A percentile compares a stretch with the other conserved stretches of the same genome.
Conservation (phyloP, 2,888 invertebrate species). For the Geotrupes spiniger region DNA sequence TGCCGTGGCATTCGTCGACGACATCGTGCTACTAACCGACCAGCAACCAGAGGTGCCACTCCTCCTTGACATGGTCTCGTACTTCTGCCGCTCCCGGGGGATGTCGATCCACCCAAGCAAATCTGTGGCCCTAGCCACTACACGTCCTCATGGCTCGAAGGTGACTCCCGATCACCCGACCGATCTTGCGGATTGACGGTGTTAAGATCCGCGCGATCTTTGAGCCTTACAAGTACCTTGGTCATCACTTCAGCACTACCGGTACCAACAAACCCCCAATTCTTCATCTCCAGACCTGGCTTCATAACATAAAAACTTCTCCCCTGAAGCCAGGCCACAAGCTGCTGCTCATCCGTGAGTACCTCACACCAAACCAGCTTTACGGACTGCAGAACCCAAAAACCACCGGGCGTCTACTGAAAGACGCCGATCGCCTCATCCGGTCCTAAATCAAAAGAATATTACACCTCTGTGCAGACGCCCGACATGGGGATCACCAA, state of each 20-base stretch:
- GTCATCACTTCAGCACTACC: slow-evolving; percentile 32
- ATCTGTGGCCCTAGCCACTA: slow-evolving; percentile 19
- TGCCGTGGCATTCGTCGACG: slow-evolving; percentile 42
- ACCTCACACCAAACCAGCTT: slow-evolving; percentile 39
- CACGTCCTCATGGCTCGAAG: background rate
- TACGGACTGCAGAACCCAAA: slow-evolving; percentile 40
- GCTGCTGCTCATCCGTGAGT: slow-evolving; percentile 33
- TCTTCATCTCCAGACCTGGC: slow-evolving; percentile 7
- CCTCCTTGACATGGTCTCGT: slow-evolving; percentile 19
- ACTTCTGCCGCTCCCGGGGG: slow-evolving; percentile 22
- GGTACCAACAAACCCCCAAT: slow-evolving; percentile 28
- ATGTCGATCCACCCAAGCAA: slow-evolving; percentile 25
- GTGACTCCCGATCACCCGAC: too few species aligned
- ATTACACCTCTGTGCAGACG: slow-evolving; percentile 34
- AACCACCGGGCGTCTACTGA: slow-evolving; percentile 24
- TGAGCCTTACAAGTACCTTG: slow-evolving; percentile 31
- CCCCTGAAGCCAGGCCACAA: slow-evolving; percentile 47
- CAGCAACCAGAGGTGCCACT: slow-evolving; percentile 34
- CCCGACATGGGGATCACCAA: slow-evolving; percentile 30
- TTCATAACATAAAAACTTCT: slow-evolving; percentile 30
- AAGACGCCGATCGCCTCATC: slow-evolving; percentile 37
- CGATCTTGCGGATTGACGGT: background rate
- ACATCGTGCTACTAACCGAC: slow-evolving; percentile 38
- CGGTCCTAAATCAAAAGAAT: slow-evolving; percentile 33
- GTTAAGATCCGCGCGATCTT: background rate